phyloP scores from a whole-genome alignment of 2,888 invertebrate genomes.

The Drosophila rellima region DNA sequence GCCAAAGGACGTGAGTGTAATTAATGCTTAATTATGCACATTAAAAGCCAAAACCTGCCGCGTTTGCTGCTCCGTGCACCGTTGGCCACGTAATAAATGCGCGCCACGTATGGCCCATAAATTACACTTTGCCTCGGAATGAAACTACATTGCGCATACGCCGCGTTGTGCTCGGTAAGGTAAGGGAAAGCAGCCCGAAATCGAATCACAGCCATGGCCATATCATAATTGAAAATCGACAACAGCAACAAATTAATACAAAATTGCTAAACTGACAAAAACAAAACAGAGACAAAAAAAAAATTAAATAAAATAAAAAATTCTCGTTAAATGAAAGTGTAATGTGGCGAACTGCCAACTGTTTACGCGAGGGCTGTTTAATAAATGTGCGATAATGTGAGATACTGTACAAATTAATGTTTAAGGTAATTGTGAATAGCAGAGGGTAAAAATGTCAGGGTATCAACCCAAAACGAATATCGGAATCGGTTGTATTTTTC shows the following conservation, averaged over 20 bases:
- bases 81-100: constrained; percentile 70
- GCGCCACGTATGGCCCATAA: constrained; percentile 73
- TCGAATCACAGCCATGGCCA: constrained; percentile 41
- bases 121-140: constrained; percentile 63
- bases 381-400: constrained; percentile 1
- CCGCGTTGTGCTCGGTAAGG: constrained; percentile 24
- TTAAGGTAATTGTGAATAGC: not conserved
- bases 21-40: constrained; percentile 81
- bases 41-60: constrained; percentile 79
- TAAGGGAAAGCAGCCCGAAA: constrained; percentile 1
- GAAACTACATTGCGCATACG: constrained; percentile 62
- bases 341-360: constrained; percentile 38
- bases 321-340: constrained; percentile 17
- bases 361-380: constrained; percentile 20
- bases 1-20: constrained; percentile 64
- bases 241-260: constrained; percentile 49
- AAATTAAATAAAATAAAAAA: constrained; percentile 15
- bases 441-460: not conserved
- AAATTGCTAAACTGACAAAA: constrained; percentile 42
- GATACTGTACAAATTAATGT: not conserved
- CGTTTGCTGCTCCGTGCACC: constrained; percentile 44
- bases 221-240: constrained; percentile 71
- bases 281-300: not conserved
- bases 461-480: no score
- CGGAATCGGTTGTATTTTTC: no score